These are phyloP conservation scores for Macrosiphum euphorbiae DNA, from an alignment of 2,888 invertebrate genomes.

Conservation along the genomic window DNA sequence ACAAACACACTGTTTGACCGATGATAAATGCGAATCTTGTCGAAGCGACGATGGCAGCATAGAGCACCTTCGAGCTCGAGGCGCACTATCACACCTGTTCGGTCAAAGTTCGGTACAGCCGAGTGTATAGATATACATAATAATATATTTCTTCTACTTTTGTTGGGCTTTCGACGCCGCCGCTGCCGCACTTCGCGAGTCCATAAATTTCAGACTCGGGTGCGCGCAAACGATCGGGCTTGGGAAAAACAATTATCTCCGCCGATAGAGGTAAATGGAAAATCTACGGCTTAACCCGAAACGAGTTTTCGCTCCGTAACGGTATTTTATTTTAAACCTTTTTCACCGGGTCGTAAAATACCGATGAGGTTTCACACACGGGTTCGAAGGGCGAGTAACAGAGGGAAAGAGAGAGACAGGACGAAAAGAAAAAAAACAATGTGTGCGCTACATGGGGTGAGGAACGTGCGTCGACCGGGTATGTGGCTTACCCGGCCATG, in stretches of 20 bases:
- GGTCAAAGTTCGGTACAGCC: neutral
- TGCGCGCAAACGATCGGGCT: neutral
- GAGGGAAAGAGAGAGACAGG: neutral
- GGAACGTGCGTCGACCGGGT: neutral
- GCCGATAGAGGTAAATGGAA: conserved; percentile 46
- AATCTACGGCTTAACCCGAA: conserved; percentile 43
- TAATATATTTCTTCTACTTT: conserved; percentile 2
- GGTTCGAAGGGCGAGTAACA: neutral
- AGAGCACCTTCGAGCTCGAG: neutral
- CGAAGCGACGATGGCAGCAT: neutral
- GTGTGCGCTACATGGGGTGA: neutral
- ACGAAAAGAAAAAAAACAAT: neutral
- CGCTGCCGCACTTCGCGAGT: neutral
- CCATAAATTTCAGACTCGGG: conserved; percentile 48
- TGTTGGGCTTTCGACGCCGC: neutral
- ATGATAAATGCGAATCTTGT: neutral
- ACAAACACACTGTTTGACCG: neutral
- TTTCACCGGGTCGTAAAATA: conserved; percentile 51
- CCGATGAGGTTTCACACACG: conserved; percentile 10
- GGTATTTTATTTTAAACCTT: conserved; percentile 53
- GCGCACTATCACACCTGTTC: neutral
- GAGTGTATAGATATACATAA: neutral
- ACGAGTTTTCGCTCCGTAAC: conserved; percentile 38
- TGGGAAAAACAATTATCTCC: conserved; percentile 58
- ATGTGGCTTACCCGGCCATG: neutral